A percentile compares a stretch with the other conserved stretches of the same genome.
phyloP scores from a whole-genome alignment of 2,888 invertebrate species.

The Tipula vernalis region DNA sequence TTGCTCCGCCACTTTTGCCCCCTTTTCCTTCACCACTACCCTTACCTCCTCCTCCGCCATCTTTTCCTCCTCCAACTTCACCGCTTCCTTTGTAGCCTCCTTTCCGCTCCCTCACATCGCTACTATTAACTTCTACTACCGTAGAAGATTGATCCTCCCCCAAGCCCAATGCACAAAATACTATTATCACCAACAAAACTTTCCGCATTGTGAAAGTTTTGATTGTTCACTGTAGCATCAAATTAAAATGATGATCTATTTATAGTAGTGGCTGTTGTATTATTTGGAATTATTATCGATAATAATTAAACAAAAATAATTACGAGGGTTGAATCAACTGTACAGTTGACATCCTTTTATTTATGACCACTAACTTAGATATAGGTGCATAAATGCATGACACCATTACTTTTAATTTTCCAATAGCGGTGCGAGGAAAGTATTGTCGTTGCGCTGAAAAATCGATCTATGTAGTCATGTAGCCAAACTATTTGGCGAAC shows the following conservation, averaged over 20 bases:
- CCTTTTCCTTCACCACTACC: slow-evolving; percentile 24
- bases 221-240: neutral
- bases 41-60: slow-evolving; percentile 16
- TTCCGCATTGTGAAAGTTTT: neutral
- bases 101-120: neutral
- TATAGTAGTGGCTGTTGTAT: neutral
- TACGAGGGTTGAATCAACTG: neutral
- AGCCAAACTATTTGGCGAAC: too few species aligned
- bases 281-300: neutral
- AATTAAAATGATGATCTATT: neutral
- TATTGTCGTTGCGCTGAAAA: too few species aligned
- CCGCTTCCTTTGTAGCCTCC: neutral
- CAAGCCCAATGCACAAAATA: neutral
- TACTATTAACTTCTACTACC: neutral
- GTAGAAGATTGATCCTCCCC: neutral
- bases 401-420: neutral
- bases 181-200: neutral
- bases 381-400: neutral
- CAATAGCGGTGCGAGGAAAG: neutral
- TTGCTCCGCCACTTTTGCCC: slow-evolving; percentile 5
- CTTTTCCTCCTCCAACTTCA: slow-evolving; percentile 11
- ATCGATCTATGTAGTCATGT: too few species aligned
- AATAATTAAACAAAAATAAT: neutral
- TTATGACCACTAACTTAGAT: neutral
- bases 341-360: neutral